Evolutionary conservation across 53 echinoderm and acorn worm species (phyloP).

Genomic region (Paracentrotus lividus): DNA sequence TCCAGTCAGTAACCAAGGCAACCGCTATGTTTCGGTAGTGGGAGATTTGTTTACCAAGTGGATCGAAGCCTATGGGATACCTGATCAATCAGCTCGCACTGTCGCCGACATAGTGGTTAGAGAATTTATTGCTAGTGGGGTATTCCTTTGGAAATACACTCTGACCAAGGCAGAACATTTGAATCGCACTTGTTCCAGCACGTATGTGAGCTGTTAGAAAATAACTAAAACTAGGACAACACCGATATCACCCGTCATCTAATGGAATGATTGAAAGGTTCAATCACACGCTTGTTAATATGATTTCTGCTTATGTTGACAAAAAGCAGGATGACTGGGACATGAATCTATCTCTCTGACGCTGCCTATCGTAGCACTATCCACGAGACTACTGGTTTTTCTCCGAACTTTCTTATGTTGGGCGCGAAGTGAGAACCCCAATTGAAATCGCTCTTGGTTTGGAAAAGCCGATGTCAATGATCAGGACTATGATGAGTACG

Average conservation of each 20-base stretch:
- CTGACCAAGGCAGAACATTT: constrained; percentile 82
- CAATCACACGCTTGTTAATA: constrained; percentile 71
- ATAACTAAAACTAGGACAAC: constrained; percentile 77
- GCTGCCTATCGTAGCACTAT: constrained; percentile 78
- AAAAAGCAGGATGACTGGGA: constrained; percentile 76
- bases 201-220: constrained; percentile 74
- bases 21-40: constrained; percentile 75
- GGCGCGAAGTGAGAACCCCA: constrained; percentile 74
- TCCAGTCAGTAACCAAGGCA: constrained; percentile 71
- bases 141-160: constrained; percentile 74
- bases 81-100: constrained; percentile 76
- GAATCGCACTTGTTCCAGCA: constrained; percentile 74
- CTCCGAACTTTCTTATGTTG: constrained; percentile 79
- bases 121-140: constrained; percentile 80
- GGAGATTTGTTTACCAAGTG: constrained; percentile 79
- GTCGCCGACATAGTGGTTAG: constrained; percentile 71
- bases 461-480: too few relatives aligned
- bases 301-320: constrained; percentile 75
- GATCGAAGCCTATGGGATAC: constrained; percentile 84
- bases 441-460: too few relatives aligned
- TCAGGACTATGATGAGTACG: too few relatives aligned
- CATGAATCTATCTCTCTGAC: constrained; percentile 70
- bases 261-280: constrained; percentile 82
- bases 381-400: constrained; percentile 73
- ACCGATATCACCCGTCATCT: constrained; percentile 77